Conservation (phyloP, 2,797 vertebrate genomes). For the Clarias laeviceps region DNA sequence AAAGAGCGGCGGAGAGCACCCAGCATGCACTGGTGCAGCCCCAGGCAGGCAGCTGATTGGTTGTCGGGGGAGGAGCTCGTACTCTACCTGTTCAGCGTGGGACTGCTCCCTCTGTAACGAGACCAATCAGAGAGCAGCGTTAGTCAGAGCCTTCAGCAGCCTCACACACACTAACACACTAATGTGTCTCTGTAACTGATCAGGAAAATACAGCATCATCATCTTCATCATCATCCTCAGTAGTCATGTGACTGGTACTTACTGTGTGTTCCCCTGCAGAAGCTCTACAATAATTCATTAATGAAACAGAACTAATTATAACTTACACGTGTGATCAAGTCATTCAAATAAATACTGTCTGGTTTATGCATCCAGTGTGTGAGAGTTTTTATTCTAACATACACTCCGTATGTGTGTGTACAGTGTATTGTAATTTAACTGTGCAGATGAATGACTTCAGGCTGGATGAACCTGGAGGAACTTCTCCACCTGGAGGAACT, state of each 20-base stretch:
- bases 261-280: not conserved
- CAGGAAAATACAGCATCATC: too few species aligned
- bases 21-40: slow-evolving; percentile 69
- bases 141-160: slow-evolving; percentile 63
- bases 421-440: too few species aligned
- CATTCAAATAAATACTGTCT: not conserved
- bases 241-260: not conserved
- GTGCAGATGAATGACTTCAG: too few species aligned
- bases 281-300: not conserved
- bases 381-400: not conserved
- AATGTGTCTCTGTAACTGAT: too few species aligned
- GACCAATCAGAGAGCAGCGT: slow-evolving; percentile 74
- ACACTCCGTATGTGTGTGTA: too few species aligned
- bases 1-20: slow-evolving; percentile 59
- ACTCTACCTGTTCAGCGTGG: slow-evolving; percentile 83
- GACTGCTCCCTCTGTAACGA: slow-evolving; percentile 84
- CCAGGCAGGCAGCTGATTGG: slow-evolving; percentile 60
- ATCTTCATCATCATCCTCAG: not conserved
- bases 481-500: too few species aligned
- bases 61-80: slow-evolving; percentile 67
- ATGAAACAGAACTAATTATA: not conserved
- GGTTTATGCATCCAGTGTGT: not conserved
- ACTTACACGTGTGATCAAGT: too few species aligned
- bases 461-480: too few species aligned
- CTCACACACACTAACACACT: too few species aligned